A percentile compares a stretch with the other conserved stretches of the same genome.
Conservation (phyloP, 1,140 invertebrate genomes). For the Intoshia linei region DNA sequence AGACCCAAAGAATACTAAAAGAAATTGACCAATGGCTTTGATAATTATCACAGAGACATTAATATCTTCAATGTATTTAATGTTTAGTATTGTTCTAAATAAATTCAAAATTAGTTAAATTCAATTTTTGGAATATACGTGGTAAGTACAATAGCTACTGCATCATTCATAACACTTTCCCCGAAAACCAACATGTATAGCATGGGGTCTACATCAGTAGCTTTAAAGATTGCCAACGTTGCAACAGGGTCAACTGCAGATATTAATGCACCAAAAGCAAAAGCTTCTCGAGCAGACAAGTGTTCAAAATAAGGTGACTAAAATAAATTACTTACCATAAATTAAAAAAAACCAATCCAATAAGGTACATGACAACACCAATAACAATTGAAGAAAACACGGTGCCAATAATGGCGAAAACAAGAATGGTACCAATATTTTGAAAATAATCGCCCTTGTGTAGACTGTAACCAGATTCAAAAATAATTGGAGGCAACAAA, state of each 20-base stretch:
- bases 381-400: conserved; percentile 43
- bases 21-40: conserved; percentile 56
- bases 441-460: conserved; percentile 93
- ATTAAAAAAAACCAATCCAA: conserved; percentile 39
- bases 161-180: conserved; percentile 85
- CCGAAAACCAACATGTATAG: conserved; percentile 94
- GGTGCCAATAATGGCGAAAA: conserved; percentile 83
- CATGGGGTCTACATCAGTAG: conserved; percentile 63
- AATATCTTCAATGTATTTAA: conserved; percentile 26
- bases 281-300: conserved; percentile 66
- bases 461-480: conserved; percentile 88
- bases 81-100: too few relatives aligned
- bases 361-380: conserved; percentile 62
- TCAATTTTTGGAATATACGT: too few relatives aligned
- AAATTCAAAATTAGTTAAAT: too few relatives aligned
- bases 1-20: conserved; percentile 85
- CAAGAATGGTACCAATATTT: conserved; percentile 51
- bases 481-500: conserved; percentile 80
- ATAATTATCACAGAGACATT: conserved; percentile 43
- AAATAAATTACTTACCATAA: conserved; percentile 7
- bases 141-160: conserved; percentile 76
- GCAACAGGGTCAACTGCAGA: conserved; percentile 95
- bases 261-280: conserved; percentile 83
- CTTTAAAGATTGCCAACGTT: conserved; percentile 72
- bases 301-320: conserved; percentile 42